Percentiles rank a stretch among this genome's conserved stretches.
These are phyloP conservation scores for Phalacrocorax carbo DNA, from an alignment of 2,113 vertebrate species.

Conservation along the genomic window DNA sequence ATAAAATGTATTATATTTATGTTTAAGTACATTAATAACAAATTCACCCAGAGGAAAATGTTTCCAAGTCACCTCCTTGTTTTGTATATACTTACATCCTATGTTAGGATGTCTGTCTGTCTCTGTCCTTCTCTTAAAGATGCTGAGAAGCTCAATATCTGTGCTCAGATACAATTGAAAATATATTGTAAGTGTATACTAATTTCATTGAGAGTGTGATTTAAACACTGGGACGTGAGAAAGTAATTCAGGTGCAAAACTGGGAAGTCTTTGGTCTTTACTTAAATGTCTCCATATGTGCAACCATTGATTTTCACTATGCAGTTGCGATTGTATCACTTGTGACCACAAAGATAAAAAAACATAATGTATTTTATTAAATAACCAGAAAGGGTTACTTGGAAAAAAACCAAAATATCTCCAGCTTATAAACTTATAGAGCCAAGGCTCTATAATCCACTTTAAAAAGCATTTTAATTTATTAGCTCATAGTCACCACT, in stretches of 20 bases:
- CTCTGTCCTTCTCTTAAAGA: not conserved
- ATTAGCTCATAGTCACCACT: not conserved
- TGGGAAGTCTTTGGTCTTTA: not conserved
- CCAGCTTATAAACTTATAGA: not conserved
- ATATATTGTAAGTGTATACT: not conserved
- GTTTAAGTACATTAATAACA: not conserved
- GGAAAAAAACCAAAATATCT: not conserved
- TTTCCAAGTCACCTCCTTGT: not conserved
- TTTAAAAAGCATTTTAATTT: not conserved
- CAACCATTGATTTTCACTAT: not conserved
- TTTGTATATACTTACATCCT: not conserved
- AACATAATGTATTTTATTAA: not conserved
- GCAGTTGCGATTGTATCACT: not conserved
- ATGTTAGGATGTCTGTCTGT: fast-evolving
- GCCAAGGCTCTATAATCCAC: not conserved
- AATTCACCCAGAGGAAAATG: not conserved
- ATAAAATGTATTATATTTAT: not conserved
- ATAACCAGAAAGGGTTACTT: not conserved
- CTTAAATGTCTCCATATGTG: not conserved
- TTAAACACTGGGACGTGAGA: not conserved
- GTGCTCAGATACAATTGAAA: not conserved
- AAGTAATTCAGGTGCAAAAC: not conserved
- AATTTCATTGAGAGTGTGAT: not conserved
- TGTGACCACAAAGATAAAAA: not conserved
- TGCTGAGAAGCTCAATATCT: not conserved